Percentiles rank a stretch among this genome's conserved stretches.
Evolutionary conservation across 2,888 invertebrate genomes (phyloP).

Genomic region (Alitta virens): DNA sequence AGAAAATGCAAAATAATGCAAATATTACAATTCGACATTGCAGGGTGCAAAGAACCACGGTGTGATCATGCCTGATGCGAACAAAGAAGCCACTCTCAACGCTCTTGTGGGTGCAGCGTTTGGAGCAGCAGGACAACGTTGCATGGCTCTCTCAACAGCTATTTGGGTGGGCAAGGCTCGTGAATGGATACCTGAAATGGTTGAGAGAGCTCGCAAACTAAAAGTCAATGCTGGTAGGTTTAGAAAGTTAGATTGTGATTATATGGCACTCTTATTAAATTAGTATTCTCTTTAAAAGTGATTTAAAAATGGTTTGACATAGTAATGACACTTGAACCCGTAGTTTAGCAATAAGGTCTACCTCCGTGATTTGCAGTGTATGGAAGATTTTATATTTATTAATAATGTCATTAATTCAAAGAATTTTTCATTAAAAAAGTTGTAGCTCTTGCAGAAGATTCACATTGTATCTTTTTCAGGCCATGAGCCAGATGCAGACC

Average conservation of each 20-base stretch:
- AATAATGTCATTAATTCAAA: not conserved
- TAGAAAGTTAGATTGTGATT: too few species aligned
- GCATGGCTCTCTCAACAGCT: slow-evolving; percentile 96
- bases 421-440: not conserved
- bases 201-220: slow-evolving; percentile 75
- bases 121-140: slow-evolving; percentile 98
- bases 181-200: slow-evolving; percentile 91
- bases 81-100: slow-evolving; percentile 92
- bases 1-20: too few species aligned
- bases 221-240: slow-evolving; percentile 80
- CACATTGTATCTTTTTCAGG: too few species aligned
- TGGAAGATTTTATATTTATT: not conserved
- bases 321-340: too few species aligned
- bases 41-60: slow-evolving; percentile 97
- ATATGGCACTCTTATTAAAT: too few species aligned
- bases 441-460: not conserved
- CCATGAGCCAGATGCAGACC: slow-evolving; percentile 62
- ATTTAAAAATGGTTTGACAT: too few species aligned
- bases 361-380: not conserved
- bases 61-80: slow-evolving; percentile 93
- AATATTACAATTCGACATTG: too few species aligned
- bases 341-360: too few species aligned
- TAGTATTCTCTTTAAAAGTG: too few species aligned
- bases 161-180: slow-evolving; percentile 88
- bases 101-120: slow-evolving; percentile 90